Conservation (phyloP, 92 coral and sea anemone species). For the Parazoanthus darwini region DNA sequence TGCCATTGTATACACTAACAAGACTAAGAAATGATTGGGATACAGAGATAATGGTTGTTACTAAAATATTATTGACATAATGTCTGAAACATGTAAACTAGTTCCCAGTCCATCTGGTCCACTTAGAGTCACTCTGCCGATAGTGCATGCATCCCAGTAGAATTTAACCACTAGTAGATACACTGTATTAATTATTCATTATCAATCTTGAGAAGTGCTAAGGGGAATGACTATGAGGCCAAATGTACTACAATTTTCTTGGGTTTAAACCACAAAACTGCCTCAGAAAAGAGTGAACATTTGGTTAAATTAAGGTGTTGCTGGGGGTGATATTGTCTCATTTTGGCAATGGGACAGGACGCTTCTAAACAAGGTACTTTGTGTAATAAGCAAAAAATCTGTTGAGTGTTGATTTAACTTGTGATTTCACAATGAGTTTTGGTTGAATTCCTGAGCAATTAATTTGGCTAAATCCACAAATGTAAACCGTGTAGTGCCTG, state of each 20-base stretch:
- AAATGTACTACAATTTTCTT: conserved; percentile 13
- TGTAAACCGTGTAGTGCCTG: conserved; percentile 68
- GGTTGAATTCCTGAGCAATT: conserved; percentile 47
- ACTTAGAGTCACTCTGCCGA: background rate
- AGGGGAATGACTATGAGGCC: background rate
- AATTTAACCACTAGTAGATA: background rate
- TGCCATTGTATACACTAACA: background rate
- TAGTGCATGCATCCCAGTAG: background rate
- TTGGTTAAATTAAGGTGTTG: background rate
- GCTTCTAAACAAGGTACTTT: conserved; percentile 81
- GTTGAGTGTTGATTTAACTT: conserved; percentile 29
- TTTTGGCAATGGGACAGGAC: conserved; percentile 83
- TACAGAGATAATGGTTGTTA: background rate
- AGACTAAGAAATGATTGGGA: background rate
- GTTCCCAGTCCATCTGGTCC: conserved; percentile 50
- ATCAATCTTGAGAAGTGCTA: conserved; percentile 15
- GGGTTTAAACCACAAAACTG: conserved; percentile 9
- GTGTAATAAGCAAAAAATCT: background rate
- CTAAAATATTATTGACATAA: conserved; percentile 36
- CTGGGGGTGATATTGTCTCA: conserved; percentile 37
- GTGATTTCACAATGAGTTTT: conserved; percentile 34
- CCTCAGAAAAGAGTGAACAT: background rate
- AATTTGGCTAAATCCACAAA: conserved; percentile 37
- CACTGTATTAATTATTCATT: conserved; percentile 33
- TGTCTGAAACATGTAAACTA: conserved; percentile 58